Base-by-base conservation (phyloP, 2,797 vertebrate species). In the Cryptoprocta ferox region DNA sequence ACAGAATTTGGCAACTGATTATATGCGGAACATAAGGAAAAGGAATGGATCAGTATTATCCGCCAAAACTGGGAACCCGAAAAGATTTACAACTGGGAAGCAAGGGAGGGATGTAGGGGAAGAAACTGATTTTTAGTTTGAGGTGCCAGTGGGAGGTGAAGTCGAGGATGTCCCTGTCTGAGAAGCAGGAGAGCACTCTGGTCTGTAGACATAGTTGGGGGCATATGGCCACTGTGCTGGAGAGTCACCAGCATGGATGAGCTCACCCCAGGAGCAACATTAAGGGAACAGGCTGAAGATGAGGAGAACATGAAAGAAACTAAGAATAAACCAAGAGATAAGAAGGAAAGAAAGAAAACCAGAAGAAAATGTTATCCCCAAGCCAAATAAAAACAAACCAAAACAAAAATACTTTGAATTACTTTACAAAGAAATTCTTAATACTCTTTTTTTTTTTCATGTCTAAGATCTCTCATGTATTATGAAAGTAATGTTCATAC, bases 371-470 rank as follows among this genome's bases (percentile, higher is more conserved):
- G 70, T 75, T 78, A 39, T 71, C 48, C 30, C 11, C 18, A 89
- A 82, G 4, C 11, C 24, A 63, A 71, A 68, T 59, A 19, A 56
- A 81, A 63, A 19, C 71, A 14, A 48, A 81, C 78, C 18, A 39
- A 63, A 59, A 70, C 9, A 85, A 85, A 91, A 59, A 16, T 4
- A 70, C 85, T 70, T 71, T 66, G 6, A 76, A 84, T 84, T 73
- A 78, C 61, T 97, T 84, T 75, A 83, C 21, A 96, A 92, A 59
- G 50, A 81, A 75, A 79, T 90, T 50, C 78, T 45, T 80, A 84
- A 84, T 42, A 88, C 5, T 5, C 2, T 4, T 4, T 26, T 3
- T 4, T 4, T 26, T 32, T 7, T 28, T 92, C 50, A 71, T 93
- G 95, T 94, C 61, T 87, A 75, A 89, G 35, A 75, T 70, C 5